Conservation (phyloP, 1,140 invertebrate genomes). For the Neoseiulus cucumeris region DNA sequence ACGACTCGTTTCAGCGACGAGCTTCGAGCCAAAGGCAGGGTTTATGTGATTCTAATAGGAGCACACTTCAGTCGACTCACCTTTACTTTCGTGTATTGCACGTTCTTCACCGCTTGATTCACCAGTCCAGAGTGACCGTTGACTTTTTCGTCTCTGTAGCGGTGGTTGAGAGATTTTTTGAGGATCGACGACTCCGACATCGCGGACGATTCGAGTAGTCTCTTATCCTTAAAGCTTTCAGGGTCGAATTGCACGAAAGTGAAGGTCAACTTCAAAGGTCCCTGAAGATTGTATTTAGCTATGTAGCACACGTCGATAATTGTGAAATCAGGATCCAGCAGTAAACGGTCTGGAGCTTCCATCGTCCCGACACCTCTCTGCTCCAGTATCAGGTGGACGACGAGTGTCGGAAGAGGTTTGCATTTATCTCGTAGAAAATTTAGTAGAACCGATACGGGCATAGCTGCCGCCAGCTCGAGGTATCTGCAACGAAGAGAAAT, state of each 20-base stretch:
- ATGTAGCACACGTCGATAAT: slow-evolving; percentile 6
- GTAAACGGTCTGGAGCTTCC: neutral
- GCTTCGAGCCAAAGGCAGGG: no score
- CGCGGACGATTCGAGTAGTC: neutral
- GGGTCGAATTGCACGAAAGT: slow-evolving; percentile 4
- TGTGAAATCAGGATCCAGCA: slow-evolving; percentile 1
- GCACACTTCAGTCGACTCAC: no score
- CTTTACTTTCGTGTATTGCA: no score
- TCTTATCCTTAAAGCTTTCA: neutral
- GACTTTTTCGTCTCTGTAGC: no score
- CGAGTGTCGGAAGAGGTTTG: neutral
- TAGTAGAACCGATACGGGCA: neutral
- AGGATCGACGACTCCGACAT: no score
- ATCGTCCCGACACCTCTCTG: neutral
- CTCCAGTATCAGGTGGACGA: neutral
- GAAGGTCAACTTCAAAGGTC: neutral
- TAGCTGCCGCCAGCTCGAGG: neutral
- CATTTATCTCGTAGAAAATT: neutral
- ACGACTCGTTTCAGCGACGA: no score
- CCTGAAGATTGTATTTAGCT: neutral
- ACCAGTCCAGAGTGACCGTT: no score
- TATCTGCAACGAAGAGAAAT: slow-evolving; percentile 1
- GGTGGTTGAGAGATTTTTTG: no score
- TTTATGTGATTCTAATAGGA: no score
- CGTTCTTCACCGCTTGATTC: no score